phyloP scores from a whole-genome alignment of 2,113 vertebrate genomes.

The Scomber japonicus region DNA sequence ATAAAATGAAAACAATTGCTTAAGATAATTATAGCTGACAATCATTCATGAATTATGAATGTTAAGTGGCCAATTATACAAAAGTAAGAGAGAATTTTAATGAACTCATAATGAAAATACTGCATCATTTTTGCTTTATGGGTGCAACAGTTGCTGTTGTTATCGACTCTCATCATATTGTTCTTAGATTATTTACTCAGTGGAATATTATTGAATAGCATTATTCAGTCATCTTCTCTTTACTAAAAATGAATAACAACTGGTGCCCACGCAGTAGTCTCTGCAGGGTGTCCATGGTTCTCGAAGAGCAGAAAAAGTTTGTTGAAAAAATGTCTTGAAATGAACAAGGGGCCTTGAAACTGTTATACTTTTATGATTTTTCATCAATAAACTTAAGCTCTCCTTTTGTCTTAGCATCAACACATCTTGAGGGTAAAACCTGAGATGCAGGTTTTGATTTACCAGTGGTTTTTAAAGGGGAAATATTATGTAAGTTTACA shows the following conservation, averaged over 20 bases:
- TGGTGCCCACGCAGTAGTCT: not conserved
- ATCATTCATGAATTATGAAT: slow-evolving; percentile 13
- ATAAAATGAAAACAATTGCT: slow-evolving; percentile 15
- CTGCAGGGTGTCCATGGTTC: not conserved
- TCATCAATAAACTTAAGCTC: slow-evolving; percentile 11
- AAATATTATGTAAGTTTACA: no score
- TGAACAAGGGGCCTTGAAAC: not conserved
- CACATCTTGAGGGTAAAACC: slow-evolving; percentile 2
- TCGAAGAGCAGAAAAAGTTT: not conserved
- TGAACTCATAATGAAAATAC: slow-evolving; percentile 14
- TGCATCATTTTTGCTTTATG: not conserved
- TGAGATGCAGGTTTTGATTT: not conserved
- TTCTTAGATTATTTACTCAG: slow-evolving; percentile 14
- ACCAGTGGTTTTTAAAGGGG: no score
- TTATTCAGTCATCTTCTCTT: slow-evolving; percentile 5
- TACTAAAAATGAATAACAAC: not conserved
- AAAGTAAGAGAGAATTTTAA: slow-evolving; percentile 10
- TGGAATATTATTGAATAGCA: slow-evolving; percentile 4
- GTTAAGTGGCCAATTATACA: not conserved
- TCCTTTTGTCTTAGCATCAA: slow-evolving; percentile 3
- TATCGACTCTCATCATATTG: slow-evolving; percentile 12
- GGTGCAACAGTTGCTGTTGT: slow-evolving; percentile 1
- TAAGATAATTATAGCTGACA: slow-evolving; percentile 13
- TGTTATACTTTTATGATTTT: slow-evolving; percentile 18
- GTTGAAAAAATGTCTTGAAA: slow-evolving; percentile 10